These are phyloP conservation scores for Mormyrus lacerda DNA, from an alignment of 2,113 vertebrate genomes.

Conservation along the genomic window DNA sequence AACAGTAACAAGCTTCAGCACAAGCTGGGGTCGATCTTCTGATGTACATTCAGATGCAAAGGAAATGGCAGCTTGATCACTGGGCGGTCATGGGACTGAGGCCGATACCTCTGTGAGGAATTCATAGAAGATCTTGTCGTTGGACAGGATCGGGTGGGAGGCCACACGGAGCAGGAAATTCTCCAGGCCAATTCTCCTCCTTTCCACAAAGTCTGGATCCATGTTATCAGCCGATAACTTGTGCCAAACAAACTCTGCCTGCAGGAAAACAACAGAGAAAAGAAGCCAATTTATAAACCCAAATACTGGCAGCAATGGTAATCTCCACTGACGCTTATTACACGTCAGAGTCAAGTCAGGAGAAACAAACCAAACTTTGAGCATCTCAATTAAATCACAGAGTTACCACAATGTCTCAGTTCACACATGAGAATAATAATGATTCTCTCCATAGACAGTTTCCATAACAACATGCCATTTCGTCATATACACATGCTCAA, in stretches of 20 bases:
- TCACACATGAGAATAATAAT: not conserved
- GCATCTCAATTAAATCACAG: not conserved
- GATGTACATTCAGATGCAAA: not conserved
- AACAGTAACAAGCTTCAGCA: not conserved
- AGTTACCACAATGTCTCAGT: not conserved
- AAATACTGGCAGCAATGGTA: not conserved
- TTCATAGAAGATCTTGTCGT: constrained; percentile 79
- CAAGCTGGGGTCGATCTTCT: not conserved
- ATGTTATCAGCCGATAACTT: constrained; percentile 94
- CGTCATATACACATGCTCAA: not conserved
- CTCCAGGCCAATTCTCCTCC: constrained; percentile 87
- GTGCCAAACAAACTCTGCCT: constrained; percentile 98
- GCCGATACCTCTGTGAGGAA: constrained; percentile 84
- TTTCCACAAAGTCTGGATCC: constrained; percentile 96
- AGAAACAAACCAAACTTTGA: not conserved
- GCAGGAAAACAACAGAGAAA: constrained; percentile 22
- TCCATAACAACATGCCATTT: not conserved
- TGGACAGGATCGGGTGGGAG: constrained; percentile 79
- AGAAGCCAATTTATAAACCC: not conserved
- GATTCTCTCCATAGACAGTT: not conserved
- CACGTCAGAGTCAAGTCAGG: not conserved
- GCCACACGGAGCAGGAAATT: constrained; percentile 89
- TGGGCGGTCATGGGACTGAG: not conserved
- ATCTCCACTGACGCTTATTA: not conserved
- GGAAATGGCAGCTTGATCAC: not conserved